phyloP scores from a whole-genome alignment of 1,140 invertebrate species.

The Lepidurus packardi region DNA sequence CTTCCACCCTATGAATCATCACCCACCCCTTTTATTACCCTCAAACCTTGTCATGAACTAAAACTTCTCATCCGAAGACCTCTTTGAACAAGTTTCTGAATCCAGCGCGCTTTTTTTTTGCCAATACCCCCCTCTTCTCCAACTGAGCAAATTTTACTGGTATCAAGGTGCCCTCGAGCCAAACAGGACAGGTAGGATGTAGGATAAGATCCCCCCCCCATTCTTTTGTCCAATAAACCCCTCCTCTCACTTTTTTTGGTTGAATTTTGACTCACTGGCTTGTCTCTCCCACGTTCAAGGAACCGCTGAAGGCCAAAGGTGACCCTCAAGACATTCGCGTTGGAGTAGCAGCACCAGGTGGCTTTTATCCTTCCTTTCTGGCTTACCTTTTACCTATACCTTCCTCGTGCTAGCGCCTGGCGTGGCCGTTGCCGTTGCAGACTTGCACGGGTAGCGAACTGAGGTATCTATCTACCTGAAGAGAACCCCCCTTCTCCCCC shows the following conservation, averaged over 20 bases:
- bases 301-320: slow-evolving; percentile 15
- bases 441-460: neutral
- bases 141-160: neutral
- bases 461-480: slow-evolving; percentile 6
- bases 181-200: neutral
- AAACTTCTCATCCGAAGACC: neutral
- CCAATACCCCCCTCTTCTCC: neutral
- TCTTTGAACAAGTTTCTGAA: neutral
- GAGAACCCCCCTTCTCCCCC: neutral
- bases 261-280: slow-evolving; percentile 5
- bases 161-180: neutral
- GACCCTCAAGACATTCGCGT: slow-evolving; percentile 17
- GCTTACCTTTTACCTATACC: neutral
- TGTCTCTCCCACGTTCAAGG: slow-evolving; percentile 14
- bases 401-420: neutral
- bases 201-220: neutral
- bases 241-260: neutral
- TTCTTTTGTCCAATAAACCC: slow-evolving; percentile 14
- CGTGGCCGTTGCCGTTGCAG: neutral
- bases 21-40: neutral
- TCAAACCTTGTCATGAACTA: neutral
- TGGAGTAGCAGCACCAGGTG: slow-evolving; percentile 13
- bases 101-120: neutral
- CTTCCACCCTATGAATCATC: slow-evolving; percentile 10
- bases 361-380: neutral